Conservation (phyloP, 2,888 invertebrate species). For the Amphipyra berbera region DNA sequence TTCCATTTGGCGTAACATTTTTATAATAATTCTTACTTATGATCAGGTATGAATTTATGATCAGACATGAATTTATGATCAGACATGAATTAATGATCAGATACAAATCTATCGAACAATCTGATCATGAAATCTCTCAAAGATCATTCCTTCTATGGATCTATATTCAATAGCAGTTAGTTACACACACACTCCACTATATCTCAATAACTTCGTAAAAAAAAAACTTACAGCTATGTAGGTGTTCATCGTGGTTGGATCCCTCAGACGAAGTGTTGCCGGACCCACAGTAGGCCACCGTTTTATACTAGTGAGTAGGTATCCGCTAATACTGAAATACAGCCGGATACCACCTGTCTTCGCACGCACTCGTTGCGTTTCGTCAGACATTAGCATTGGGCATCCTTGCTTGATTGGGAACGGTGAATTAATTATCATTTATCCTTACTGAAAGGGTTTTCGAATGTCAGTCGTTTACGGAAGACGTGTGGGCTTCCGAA, state of each 20-base stretch:
- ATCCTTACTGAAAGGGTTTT: conserved; percentile 32
- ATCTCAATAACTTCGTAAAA: neutral
- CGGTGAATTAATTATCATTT: conserved; percentile 49
- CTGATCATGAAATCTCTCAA: no score
- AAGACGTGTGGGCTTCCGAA: no score
- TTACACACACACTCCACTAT: no score
- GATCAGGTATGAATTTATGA: no score
- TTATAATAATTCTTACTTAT: no score
- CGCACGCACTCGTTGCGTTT: conserved; percentile 54
- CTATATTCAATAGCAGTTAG: no score
- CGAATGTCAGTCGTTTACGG: no score
- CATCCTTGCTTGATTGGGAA: conserved; percentile 63
- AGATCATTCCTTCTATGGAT: no score
- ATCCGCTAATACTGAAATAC: conserved; percentile 47
- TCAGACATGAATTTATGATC: no score
- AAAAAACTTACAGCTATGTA: conserved; percentile 78
- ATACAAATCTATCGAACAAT: no score
- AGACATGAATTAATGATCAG: no score
- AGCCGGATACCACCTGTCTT: conserved; percentile 47
- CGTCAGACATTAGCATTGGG: conserved; percentile 59
- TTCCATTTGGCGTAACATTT: no score
- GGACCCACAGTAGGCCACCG: neutral
- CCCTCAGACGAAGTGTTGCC: conserved; percentile 78
- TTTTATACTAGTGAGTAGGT: conserved; percentile 46
- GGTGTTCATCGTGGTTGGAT: conserved; percentile 79